Percentiles rank a stretch among this genome's conserved stretches.
Conservation (phyloP, 2,888 invertebrate genomes). For the Andrena chrysosceles region DNA sequence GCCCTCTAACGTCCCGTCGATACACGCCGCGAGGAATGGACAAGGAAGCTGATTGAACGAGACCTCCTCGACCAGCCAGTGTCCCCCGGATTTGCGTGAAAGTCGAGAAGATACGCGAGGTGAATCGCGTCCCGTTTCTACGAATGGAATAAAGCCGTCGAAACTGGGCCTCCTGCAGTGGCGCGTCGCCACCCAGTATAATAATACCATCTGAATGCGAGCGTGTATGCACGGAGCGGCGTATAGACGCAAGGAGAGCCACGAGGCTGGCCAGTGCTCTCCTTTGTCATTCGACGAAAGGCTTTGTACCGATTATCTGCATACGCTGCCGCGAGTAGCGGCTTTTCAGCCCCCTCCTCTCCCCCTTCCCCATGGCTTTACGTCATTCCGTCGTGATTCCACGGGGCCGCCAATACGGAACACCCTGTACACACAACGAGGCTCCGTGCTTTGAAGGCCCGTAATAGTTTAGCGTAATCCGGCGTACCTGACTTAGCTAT, state of each 20-base stretch:
- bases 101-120: background rate
- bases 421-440: conserved; percentile 74
- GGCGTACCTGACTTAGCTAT: conserved; percentile 70
- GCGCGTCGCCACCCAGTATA: conserved; percentile 70
- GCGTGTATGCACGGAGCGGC: conserved; percentile 40
- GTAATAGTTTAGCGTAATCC: conserved; percentile 79
- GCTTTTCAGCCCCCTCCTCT: conserved; percentile 74
- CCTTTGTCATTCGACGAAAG: conserved; percentile 81
- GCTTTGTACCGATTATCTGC: conserved; percentile 83
- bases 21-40: background rate
- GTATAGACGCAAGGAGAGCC: conserved; percentile 50
- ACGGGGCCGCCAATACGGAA: conserved; percentile 65
- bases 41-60: conserved; percentile 2
- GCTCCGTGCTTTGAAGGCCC: conserved; percentile 75
- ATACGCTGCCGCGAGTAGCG: conserved; percentile 74
- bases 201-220: conserved; percentile 71
- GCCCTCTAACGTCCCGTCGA: background rate
- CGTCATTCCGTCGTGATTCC: conserved; percentile 59
- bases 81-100: background rate
- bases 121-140: conserved; percentile 9
- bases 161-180: conserved; percentile 44
- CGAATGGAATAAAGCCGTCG: conserved; percentile 35
- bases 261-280: conserved; percentile 74
- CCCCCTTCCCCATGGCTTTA: conserved; percentile 57
- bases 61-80: background rate